Evolutionary conservation across 2,888 invertebrate species (phyloP).

Genomic region (Thalpophila matura): DNA sequence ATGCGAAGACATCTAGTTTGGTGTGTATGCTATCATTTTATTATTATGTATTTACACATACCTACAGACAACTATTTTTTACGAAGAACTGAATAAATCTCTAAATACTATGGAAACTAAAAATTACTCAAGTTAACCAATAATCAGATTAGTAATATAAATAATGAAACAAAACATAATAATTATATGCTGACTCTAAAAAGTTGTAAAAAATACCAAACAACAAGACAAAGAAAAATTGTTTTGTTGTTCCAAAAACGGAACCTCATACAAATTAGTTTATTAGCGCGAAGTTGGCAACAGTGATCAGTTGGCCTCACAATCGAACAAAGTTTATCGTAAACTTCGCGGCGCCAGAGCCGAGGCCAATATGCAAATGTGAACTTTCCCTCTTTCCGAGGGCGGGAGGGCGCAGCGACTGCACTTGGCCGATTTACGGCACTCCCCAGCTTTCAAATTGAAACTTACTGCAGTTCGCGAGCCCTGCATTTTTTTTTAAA

Average conservation of each 20-base stretch:
- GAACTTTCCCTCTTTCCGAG: constrained; percentile 84
- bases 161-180: too few relatives aligned
- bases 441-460: constrained; percentile 74
- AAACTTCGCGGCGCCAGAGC: constrained; percentile 68
- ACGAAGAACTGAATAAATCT: too few relatives aligned
- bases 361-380: constrained; percentile 84
- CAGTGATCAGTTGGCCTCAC: constrained; percentile 47
- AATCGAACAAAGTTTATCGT: constrained; percentile 67
- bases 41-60: too few relatives aligned
- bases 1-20: too few relatives aligned
- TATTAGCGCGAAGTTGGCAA: constrained; percentile 50
- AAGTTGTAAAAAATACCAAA: not conserved
- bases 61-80: too few relatives aligned
- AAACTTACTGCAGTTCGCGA: constrained; percentile 69
- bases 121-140: too few relatives aligned
- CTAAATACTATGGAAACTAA: too few relatives aligned
- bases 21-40: too few relatives aligned
- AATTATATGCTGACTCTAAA: too few relatives aligned
- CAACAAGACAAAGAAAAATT: constrained; percentile 25
- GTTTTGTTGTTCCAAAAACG: constrained; percentile 36
- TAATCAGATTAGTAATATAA: too few relatives aligned
- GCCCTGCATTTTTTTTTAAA: constrained; percentile 43
- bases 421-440: constrained; percentile 88
- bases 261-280: constrained; percentile 40
- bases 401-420: constrained; percentile 68